Base-by-base conservation (phyloP, 2,797 vertebrate genomes). In the Myiothlypis coronata region DNA sequence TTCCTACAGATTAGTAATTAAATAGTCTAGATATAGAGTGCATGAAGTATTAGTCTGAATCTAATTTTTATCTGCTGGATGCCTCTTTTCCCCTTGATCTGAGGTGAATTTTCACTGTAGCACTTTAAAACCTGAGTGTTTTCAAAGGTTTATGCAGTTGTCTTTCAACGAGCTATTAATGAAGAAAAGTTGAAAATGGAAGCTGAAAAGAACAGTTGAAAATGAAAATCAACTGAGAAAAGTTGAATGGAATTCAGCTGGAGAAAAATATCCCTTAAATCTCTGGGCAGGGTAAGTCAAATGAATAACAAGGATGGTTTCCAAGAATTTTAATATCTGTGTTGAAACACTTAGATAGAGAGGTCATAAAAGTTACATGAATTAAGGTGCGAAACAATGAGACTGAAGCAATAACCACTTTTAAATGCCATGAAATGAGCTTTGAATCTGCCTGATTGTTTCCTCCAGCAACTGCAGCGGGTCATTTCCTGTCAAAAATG, bases 361-460 rank as follows among this genome's bases (percentile, higher is more conserved):
- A 50, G 85, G 78, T 93, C 59, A 52, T 95, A 96, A 90, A 93
- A 91, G 87, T 93, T 93, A 55, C n/a, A 34, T 90, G 89, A 94
- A 89, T 92, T 94, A 92, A 95, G 76, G 78, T 89, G 72, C 3
- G 2, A 93, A 94, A 91, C 87, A 91, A 74, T 61, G 83, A 93
- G 67, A 50, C 56, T 89, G 65, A 55, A 89, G 94, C 78, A 94
- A 56, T 86, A 94, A 78, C 68, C 52, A 46, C 89, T 93, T 83
- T 74, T 91, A 89, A 89, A 87, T 85, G 87, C 69, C 59, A 24
- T n/a, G 12, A 89, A 88, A 69, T 59, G 49, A 91, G 87, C 77
- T 95, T 92, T 95, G 79, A 87, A 87, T 93, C 93, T 91, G 50
- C 32, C 50, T 68, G 57, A 76, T 94, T 85, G 67, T 95, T 96